Conservation (phyloP, 2,888 invertebrate species). For the Acrobasis suavella region DNA sequence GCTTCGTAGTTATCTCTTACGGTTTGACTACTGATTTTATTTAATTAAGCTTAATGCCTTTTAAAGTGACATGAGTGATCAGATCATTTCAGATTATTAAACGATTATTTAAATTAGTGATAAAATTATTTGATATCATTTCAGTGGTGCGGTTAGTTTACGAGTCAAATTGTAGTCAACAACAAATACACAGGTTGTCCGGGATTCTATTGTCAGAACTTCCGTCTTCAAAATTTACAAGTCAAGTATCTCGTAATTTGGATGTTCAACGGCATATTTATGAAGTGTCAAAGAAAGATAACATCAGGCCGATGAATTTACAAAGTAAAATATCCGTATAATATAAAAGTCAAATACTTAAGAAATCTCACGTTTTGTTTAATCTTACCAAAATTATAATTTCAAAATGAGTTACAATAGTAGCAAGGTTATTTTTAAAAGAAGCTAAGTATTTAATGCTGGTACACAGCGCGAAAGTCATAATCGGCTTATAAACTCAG, state of each 20-base stretch:
- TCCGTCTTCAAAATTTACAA: constrained; percentile 18
- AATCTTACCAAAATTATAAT: neutral
- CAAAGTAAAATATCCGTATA: constrained; percentile 2
- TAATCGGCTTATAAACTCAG: constrained; percentile 28
- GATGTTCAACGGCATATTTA: constrained; percentile 16
- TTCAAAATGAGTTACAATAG: neutral
- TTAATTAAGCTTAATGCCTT: neutral
- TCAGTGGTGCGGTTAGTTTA: neutral
- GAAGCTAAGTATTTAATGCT: constrained; percentile 1
- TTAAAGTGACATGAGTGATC: neutral
- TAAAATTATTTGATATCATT: constrained; percentile 5
- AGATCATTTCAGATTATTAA: neutral
- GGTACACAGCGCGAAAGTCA: constrained; percentile 22
- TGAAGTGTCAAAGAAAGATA: constrained; percentile 10
- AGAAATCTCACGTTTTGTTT: neutral
- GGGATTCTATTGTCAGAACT: constrained; percentile 14
- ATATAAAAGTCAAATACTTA: neutral
- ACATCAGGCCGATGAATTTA: neutral
- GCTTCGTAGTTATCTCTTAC: neutral
- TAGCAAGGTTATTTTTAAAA: constrained; percentile 8
- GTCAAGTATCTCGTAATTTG: constrained; percentile 12
- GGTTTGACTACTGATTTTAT: neutral
- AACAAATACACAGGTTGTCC: constrained; percentile 16
- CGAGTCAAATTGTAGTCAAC: neutral
- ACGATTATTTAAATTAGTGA: neutral